phyloP scores from a whole-genome alignment of 2,113 vertebrate species.

The Oreochromis aureus region DNA sequence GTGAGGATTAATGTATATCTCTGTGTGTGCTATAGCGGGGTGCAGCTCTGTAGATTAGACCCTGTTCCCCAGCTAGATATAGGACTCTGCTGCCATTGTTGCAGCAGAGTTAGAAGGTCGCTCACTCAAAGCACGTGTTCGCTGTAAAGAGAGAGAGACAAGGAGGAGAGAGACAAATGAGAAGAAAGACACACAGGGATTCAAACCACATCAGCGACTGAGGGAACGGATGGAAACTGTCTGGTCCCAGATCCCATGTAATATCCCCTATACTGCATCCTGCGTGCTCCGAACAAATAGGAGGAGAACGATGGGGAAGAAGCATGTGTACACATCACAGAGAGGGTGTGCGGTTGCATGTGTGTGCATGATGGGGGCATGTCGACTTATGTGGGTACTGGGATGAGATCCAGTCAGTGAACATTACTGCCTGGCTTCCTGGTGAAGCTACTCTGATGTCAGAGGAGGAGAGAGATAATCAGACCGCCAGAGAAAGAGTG shows the following conservation, averaged over 20 bases:
- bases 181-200: neutral
- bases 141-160: neutral
- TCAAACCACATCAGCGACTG: neutral
- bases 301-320: slow-evolving; percentile 10
- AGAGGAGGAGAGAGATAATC: slow-evolving; percentile 3
- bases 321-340: slow-evolving; percentile 9
- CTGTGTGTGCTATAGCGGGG: slow-evolving; percentile 10
- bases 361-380: neutral
- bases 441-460: slow-evolving; percentile 27
- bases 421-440: slow-evolving; percentile 1
- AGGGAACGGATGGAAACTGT: slow-evolving; percentile 9
- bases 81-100: slow-evolving; percentile 35
- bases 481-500: neutral
- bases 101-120: slow-evolving; percentile 13
- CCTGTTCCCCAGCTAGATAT: slow-evolving; percentile 32
- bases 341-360: neutral
- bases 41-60: slow-evolving; percentile 41
- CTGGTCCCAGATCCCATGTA: slow-evolving; percentile 5
- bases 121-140: neutral
- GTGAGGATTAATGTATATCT: slow-evolving; percentile 18
- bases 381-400: neutral
- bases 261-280: neutral
- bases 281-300: slow-evolving; percentile 3
- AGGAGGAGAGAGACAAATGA: neutral
- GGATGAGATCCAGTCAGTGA: slow-evolving; percentile 29